Evolutionary conservation across 2,888 invertebrate species (phyloP).

Genomic region (Eucriotettix oculatus): DNA sequence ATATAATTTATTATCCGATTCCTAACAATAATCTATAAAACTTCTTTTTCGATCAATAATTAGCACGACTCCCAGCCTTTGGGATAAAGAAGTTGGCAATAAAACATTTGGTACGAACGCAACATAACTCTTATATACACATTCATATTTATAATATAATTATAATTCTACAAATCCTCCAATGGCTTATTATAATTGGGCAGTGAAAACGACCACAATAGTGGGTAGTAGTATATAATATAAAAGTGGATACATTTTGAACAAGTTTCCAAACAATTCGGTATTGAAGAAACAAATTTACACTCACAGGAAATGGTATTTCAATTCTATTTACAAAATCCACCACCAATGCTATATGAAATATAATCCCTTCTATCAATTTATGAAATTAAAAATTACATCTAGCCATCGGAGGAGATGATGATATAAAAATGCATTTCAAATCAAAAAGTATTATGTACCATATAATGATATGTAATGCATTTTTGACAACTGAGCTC

Average conservation of each 20-base stretch:
- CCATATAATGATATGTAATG: conserved; percentile 1
- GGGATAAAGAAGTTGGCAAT: neutral
- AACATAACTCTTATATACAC: neutral
- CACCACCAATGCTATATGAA: neutral
- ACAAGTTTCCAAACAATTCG: neutral
- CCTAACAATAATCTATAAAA: neutral
- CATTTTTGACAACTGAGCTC: too few relatives aligned
- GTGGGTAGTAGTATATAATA: neutral
- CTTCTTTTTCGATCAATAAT: neutral
- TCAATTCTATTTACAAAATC: neutral
- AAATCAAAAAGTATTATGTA: neutral
- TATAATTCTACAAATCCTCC: neutral
- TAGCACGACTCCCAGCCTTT: neutral
- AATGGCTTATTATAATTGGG: neutral
- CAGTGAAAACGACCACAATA: neutral
- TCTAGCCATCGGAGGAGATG: conserved; percentile 14
- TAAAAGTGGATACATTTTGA: neutral
- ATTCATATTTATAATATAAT: neutral
- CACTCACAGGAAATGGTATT: neutral
- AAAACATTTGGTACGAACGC: neutral
- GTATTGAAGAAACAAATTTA: neutral
- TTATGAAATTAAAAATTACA: neutral
- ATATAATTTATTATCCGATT: too few relatives aligned
- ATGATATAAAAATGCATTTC: conserved; percentile 5
- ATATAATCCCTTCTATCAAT: neutral